Evolutionary conservation across 92 coral and sea anemone genomes (phyloP).

Genomic region (Palythoa grandiflora): DNA sequence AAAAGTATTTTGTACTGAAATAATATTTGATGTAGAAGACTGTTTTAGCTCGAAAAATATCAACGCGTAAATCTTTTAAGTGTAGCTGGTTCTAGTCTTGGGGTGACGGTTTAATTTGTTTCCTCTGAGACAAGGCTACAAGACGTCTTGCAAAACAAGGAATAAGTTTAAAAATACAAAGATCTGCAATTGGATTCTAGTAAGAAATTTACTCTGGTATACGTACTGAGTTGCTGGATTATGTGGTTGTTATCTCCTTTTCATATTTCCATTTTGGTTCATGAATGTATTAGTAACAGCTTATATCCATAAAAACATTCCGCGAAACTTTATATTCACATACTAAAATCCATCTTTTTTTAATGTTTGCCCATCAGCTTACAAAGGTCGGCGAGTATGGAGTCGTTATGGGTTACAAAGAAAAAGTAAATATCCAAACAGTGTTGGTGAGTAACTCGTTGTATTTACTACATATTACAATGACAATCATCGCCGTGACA

Average conservation of each 20-base stretch:
- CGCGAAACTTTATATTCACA: too few relatives aligned
- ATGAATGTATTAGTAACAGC: background rate
- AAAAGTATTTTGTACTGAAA: too few relatives aligned
- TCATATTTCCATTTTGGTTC: background rate
- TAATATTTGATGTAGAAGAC: too few relatives aligned
- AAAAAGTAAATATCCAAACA: background rate
- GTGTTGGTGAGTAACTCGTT: background rate
- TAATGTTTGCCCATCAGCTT: background rate
- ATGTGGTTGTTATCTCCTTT: background rate
- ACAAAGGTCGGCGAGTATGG: constrained; percentile 31
- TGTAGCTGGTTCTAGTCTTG: too few relatives aligned
- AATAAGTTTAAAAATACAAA: background rate
- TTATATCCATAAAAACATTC: background rate
- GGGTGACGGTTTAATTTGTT: too few relatives aligned
- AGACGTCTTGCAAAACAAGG: too few relatives aligned
- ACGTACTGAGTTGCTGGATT: background rate
- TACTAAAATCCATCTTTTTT: background rate
- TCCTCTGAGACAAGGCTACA: too few relatives aligned
- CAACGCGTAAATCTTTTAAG: too few relatives aligned
- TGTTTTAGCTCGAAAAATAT: too few relatives aligned
- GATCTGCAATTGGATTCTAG: background rate
- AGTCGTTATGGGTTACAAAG: constrained; percentile 4
- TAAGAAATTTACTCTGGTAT: background rate
- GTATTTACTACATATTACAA: too few relatives aligned
- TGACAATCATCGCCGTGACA: too few relatives aligned